phyloP scores from a whole-genome alignment of 2,888 invertebrate species.

The Melinopterus prodromus region DNA sequence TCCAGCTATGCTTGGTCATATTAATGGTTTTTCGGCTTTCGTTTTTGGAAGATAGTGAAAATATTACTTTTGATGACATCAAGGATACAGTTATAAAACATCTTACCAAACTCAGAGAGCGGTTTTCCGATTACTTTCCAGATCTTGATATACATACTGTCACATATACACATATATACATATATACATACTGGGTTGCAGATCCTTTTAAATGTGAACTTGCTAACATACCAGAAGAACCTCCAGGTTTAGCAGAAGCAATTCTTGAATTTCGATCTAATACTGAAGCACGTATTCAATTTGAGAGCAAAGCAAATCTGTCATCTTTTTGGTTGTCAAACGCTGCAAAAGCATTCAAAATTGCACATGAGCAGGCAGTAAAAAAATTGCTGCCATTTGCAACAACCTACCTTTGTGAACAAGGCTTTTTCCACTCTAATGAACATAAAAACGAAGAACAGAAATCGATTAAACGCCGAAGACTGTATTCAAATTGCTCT shows the following conservation, averaged over 20 bases:
- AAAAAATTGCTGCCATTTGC: slow-evolving; percentile 29
- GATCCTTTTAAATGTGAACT: slow-evolving; percentile 33
- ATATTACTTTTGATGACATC: slow-evolving; percentile 44
- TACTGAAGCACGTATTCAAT: slow-evolving; percentile 45
- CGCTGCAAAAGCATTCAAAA: slow-evolving; percentile 47
- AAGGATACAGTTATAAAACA: slow-evolving; percentile 44
- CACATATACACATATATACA: no score
- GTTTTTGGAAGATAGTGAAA: slow-evolving; percentile 44
- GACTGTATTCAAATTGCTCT: slow-evolving; percentile 44
- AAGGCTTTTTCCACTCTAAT: slow-evolving; percentile 31
- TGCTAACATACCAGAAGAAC: slow-evolving; percentile 41
- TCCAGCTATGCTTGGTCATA: slow-evolving; percentile 44
- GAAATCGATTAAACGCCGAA: slow-evolving; percentile 43
- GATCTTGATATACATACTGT: slow-evolving; percentile 44
- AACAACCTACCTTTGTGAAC: slow-evolving; percentile 37
- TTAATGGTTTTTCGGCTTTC: slow-evolving; percentile 45
- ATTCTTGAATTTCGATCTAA: slow-evolving; percentile 45
- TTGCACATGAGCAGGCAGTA: slow-evolving; percentile 40
- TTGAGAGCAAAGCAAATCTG: slow-evolving; percentile 44
- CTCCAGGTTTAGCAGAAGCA: slow-evolving; percentile 44
- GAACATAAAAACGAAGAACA: slow-evolving; percentile 43
- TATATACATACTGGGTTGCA: slow-evolving; percentile 41
- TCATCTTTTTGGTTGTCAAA: slow-evolving; percentile 45
- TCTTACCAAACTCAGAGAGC: slow-evolving; percentile 45
- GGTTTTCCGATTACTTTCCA: slow-evolving; percentile 45